These are phyloP conservation scores for Drosophila niveifrons DNA, from an alignment of 2,888 invertebrate species.

Conservation along the genomic window DNA sequence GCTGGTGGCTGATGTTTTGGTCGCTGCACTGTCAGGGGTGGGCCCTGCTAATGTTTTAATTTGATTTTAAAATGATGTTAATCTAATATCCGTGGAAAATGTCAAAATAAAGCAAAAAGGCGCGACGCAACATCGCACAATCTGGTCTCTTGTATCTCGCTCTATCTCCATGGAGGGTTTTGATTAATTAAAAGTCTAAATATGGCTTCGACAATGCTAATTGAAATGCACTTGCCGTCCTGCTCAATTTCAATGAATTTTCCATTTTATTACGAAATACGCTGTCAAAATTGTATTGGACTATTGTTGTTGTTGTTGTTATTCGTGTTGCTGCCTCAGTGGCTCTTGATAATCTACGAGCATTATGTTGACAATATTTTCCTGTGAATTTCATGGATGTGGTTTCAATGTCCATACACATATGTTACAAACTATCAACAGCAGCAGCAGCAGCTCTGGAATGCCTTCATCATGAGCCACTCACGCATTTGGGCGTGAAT, in stretches of 20 bases:
- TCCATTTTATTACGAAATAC: conserved; percentile 81
- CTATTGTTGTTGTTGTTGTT: conserved; percentile 18
- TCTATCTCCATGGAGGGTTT: conserved; percentile 7
- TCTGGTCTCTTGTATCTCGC: conserved; percentile 10
- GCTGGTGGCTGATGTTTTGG: conserved; percentile 30
- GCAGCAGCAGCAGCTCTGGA: conserved; percentile 37
- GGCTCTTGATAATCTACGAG: conserved; percentile 72
- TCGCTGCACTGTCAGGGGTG: conserved; percentile 57
- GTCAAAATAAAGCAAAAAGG: conserved; percentile 80
- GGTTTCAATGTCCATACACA: conserved; percentile 28
- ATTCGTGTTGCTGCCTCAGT: conserved; percentile 41
- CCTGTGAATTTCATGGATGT: conserved; percentile 72
- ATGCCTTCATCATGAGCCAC: conserved; percentile 61
- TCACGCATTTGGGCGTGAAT: conserved; percentile 74
- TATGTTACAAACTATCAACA: conserved; percentile 27
- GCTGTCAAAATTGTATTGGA: conserved; percentile 78
- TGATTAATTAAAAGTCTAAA: conserved; percentile 77
- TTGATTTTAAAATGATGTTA: conserved; percentile 83
- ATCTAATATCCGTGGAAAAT: conserved; percentile 84
- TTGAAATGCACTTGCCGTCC: conserved; percentile 81
- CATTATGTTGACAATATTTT: conserved; percentile 81
- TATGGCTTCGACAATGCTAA: conserved; percentile 61
- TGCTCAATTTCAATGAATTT: conserved; percentile 78
- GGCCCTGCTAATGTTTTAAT: conserved; percentile 82
- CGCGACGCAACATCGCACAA: conserved; percentile 26